Evolutionary conservation across 35 echinoderm and acorn worm species (phyloP).

Genomic region (Anneissia japonica): DNA sequence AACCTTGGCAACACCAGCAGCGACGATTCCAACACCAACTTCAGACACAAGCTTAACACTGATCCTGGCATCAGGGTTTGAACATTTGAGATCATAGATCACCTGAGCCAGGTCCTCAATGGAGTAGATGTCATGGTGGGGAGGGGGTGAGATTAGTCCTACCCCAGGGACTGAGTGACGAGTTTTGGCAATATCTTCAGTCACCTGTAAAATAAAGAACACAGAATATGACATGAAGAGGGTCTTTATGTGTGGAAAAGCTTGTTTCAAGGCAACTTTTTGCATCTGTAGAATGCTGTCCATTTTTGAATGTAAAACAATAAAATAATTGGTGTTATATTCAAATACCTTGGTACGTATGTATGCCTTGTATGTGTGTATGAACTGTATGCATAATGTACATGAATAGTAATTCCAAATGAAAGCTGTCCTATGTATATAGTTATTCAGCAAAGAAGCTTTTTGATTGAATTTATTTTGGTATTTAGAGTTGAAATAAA

Average conservation of each 20-base stretch:
- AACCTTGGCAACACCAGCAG: conserved; percentile 97
- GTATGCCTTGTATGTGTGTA: background rate
- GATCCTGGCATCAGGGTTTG: conserved; percentile 91
- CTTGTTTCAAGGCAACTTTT: too few species aligned
- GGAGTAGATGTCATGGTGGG: conserved; percentile 99
- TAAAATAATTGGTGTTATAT: too few species aligned
- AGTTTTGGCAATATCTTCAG: conserved; percentile 76
- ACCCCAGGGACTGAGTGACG: conserved; percentile 85
- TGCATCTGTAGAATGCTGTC: too few species aligned
- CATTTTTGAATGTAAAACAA: too few species aligned
- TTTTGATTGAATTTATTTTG: too few species aligned
- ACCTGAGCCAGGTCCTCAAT: conserved; percentile 95
- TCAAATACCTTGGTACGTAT: too few species aligned
- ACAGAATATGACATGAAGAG: too few species aligned
- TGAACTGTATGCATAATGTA: background rate
- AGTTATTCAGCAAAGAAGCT: background rate
- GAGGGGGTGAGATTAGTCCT: conserved; percentile 87
- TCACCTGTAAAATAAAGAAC: conserved; percentile 42
- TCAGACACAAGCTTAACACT: conserved; percentile 99
- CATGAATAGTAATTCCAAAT: background rate
- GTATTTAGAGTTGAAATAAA: too few species aligned
- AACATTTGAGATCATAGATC: conserved; percentile 93
- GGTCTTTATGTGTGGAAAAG: too few species aligned
- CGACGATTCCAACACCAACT: conserved; percentile 90
- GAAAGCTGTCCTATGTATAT: background rate